Percentiles rank a stretch among this genome's conserved stretches.
Evolutionary conservation across 2,797 vertebrate species (phyloP).

Genomic region (Holocentrus rufus): DNA sequence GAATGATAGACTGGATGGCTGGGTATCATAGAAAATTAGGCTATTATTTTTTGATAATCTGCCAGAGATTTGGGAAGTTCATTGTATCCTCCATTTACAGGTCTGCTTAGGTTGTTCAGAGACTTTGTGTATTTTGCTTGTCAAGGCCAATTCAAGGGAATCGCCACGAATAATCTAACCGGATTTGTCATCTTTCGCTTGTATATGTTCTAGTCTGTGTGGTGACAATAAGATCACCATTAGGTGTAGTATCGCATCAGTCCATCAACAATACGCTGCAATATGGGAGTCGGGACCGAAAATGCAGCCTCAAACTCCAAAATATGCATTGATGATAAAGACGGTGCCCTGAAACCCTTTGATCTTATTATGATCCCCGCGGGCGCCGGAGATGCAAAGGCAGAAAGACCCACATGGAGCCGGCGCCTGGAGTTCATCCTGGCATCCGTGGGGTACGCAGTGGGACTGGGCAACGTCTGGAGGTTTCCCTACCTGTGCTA

Average conservation of each 20-base stretch:
- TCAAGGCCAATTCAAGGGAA: no score
- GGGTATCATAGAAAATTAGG: no score
- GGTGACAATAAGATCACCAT: no score
- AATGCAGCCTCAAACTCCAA: constrained; percentile 5
- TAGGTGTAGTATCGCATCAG: no score
- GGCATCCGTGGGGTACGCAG: constrained; percentile 80
- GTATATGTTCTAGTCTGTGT: no score
- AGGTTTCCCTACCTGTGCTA: constrained; percentile 85
- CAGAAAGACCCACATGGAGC: constrained; percentile 77
- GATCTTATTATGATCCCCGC: background rate
- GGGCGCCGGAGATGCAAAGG: background rate
- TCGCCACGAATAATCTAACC: no score
- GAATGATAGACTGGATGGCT: background rate
- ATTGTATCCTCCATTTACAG: no score
- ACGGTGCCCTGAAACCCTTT: constrained; percentile 8
- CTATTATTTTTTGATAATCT: no score
- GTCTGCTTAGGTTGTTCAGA: no score
- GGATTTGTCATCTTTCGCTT: no score
- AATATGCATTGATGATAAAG: constrained; percentile 19
- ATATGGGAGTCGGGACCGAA: constrained; percentile 60
- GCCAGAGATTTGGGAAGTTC: no score
- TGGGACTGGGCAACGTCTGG: constrained; percentile 84
- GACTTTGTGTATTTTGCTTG: no score
- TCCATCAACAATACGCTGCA: background rate
- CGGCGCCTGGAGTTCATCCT: constrained; percentile 81